These are phyloP conservation scores for Cephus rjabovi DNA, from an alignment of 2,888 invertebrate genomes.

Conservation along the genomic window DNA sequence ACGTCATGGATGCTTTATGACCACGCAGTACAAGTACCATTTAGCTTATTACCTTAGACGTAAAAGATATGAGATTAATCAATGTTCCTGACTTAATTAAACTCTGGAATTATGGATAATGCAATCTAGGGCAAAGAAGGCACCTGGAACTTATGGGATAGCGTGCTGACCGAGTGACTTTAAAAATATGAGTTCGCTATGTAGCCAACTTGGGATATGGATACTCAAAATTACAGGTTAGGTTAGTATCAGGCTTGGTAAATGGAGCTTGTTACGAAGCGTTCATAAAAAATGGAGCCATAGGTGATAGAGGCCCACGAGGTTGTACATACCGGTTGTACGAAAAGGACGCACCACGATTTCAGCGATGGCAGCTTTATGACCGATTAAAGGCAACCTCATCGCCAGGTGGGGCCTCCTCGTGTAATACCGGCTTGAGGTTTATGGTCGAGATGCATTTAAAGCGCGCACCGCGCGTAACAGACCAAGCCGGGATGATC, in stretches of 20 bases:
- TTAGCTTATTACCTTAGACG: not conserved
- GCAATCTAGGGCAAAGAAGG: not conserved
- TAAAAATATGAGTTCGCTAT: not conserved
- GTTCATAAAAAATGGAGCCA: conserved; percentile 2
- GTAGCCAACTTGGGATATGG: conserved; percentile 37
- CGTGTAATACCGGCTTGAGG: conserved; percentile 4
- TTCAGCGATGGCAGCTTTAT: conserved; percentile 30
- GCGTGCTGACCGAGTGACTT: not conserved
- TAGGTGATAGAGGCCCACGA: not conserved
- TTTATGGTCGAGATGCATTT: conserved; percentile 20
- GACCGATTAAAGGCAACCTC: conserved; percentile 21
- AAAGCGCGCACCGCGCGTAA: conserved; percentile 19
- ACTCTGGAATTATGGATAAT: not conserved
- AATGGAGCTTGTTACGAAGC: conserved; percentile 43
- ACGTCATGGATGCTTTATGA: not conserved
- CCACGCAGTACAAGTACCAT: not conserved
- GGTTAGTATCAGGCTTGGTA: conserved; percentile 36
- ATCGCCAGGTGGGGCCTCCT: not conserved
- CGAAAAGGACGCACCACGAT: not conserved
- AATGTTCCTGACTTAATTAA: not conserved
- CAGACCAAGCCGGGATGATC: conserved; percentile 3
- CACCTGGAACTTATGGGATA: not conserved
- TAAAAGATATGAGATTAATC: not conserved
- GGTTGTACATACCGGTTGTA: not conserved
- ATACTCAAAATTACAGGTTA: conserved; percentile 45